Percentiles rank a stretch among this genome's conserved stretches.
These are phyloP conservation scores for Polypedilum vanderplanki DNA, from an alignment of 1,140 invertebrate genomes.

Conservation along the genomic window DNA sequence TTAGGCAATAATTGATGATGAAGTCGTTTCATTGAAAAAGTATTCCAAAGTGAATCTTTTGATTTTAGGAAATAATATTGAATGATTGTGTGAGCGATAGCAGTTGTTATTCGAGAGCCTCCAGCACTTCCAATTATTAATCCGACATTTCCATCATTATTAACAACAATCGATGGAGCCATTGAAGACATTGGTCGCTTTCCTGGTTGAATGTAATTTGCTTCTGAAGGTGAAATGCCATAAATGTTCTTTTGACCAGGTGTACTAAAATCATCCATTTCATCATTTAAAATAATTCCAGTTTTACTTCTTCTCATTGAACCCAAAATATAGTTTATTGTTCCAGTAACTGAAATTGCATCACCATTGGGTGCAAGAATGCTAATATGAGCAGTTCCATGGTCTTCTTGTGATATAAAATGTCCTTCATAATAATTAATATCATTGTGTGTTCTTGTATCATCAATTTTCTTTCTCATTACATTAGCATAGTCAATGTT, in stretches of 20 bases:
- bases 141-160: constrained; percentile 62
- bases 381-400: constrained; percentile 87
- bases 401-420: constrained; percentile 54
- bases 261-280: constrained; percentile 94
- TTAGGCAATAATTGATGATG: constrained; percentile 7
- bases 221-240: constrained; percentile 65
- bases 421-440: constrained; percentile 64
- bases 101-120: constrained; percentile 81
- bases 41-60: neutral
- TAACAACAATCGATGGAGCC: constrained; percentile 75
- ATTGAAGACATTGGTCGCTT: constrained; percentile 93
- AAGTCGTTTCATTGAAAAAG: neutral
- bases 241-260: constrained; percentile 71
- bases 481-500: constrained; percentile 49
- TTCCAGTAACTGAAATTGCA: constrained; percentile 87
- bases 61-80: neutral
- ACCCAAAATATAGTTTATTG: constrained; percentile 81
- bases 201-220: constrained; percentile 74
- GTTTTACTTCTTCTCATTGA: constrained; percentile 62
- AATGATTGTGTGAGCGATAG: constrained; percentile 54
- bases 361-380: constrained; percentile 80
- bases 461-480: constrained; percentile 55
- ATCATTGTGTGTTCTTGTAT: constrained; percentile 60
- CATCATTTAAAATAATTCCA: constrained; percentile 88
- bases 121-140: constrained; percentile 85